Base-by-base conservation (phyloP, 1,140 invertebrate species). In the Micrasema longulum region DNA sequence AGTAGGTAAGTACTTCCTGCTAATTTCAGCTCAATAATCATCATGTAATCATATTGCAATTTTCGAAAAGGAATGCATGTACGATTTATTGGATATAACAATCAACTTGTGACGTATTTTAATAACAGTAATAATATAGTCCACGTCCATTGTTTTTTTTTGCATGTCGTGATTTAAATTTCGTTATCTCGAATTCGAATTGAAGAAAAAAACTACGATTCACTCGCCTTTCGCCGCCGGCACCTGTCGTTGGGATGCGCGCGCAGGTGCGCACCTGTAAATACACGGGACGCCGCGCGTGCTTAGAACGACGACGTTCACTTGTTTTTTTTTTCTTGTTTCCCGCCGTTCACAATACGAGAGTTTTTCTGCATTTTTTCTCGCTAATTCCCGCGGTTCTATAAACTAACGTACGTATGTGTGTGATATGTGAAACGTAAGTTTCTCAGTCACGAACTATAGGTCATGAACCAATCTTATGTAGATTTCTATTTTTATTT, bases 181-280 rank as follows among this genome's bases (percentile, higher is more conserved):
- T 64, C 41, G 31, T 60, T 60, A 60, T 60, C 55, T 41, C 12
- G 10, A 60, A 60, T 60, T 41, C 31, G 20, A 36, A 57, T 16
- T 14, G 14, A 10, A 10, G 14, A 47, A 20, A 53, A 60, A 60
- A 60, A 60, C 12, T 2, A 0, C 6, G n/a, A 18, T 20, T 38
- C 36, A 12, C 4, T 60, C 12, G 12, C 36, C 36, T 60, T 60
- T 60, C n/a, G 55, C 55, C 55, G 55, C 35, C 36, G 55, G 55
- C 55, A 23, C 55, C 55, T 38, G 55, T 53, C 55, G 20, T 26
- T 38, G 52, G 53, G 55, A 60, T 60, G 55, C 55, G 55, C 55
- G 35, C 55, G 35, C 31, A 38, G 31, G 35, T 60, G 55, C 20
- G 55, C 55, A 6, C 35, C 26, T 31, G 38, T 26, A 1, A 1